These are phyloP conservation scores for Sesamia inferens DNA, from an alignment of 2,888 invertebrate species.

Conservation along the genomic window DNA sequence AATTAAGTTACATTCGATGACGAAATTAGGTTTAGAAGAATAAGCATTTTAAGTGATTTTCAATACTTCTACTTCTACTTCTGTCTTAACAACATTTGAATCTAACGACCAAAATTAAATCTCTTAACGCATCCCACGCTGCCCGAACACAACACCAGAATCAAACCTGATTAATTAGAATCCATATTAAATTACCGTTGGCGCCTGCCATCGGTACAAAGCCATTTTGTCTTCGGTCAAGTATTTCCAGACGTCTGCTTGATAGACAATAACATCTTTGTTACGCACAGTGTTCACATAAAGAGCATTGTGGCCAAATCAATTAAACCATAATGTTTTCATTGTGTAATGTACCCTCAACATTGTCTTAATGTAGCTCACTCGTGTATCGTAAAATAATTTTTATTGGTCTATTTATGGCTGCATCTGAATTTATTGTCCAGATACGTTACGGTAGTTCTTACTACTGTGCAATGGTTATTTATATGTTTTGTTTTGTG, in stretches of 20 bases:
- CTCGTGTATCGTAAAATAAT: slow-evolving; percentile 86
- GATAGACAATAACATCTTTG: slow-evolving; percentile 88
- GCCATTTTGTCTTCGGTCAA: slow-evolving; percentile 89
- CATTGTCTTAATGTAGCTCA: slow-evolving; percentile 89
- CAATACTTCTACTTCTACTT: no score
- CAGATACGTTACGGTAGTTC: slow-evolving; percentile 86
- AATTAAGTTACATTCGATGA: not conserved
- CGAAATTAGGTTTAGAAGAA: no score
- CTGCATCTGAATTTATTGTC: slow-evolving; percentile 83
- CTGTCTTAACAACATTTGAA: not conserved
- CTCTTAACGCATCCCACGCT: slow-evolving; percentile 47
- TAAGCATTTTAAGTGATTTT: no score
- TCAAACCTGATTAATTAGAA: slow-evolving; percentile 64
- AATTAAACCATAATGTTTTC: slow-evolving; percentile 88
- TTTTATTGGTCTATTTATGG: slow-evolving; percentile 89
- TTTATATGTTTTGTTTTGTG: slow-evolving; percentile 78
- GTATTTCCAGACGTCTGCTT: slow-evolving; percentile 89
- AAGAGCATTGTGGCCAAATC: slow-evolving; percentile 88
- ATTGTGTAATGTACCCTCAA: slow-evolving; percentile 85
- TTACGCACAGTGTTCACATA: slow-evolving; percentile 71
- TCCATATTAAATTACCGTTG: slow-evolving; percentile 83
- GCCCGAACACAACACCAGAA: slow-evolving; percentile 61
- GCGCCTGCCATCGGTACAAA: slow-evolving; percentile 88
- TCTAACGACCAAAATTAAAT: slow-evolving; percentile 20
- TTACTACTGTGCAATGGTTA: slow-evolving; percentile 75